Conservation (phyloP, 1,140 invertebrate species). For the Drosophila equinoxialis region DNA sequence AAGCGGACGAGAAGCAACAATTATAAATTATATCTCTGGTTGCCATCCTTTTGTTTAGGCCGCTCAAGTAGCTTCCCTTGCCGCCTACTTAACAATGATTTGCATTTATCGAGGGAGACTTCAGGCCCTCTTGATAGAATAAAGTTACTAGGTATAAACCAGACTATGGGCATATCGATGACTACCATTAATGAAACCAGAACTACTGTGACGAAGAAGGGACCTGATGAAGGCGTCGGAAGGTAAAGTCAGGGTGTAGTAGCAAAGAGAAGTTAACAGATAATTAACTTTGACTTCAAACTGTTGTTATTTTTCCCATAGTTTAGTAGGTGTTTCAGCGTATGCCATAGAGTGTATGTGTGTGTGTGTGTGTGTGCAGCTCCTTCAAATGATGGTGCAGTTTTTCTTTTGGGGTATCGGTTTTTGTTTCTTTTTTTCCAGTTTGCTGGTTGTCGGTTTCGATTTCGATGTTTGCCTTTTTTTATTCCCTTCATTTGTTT, state of each 20-base stretch:
- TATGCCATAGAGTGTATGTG: neutral
- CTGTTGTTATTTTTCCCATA: conserved; percentile 57
- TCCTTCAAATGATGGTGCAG: conserved; percentile 59
- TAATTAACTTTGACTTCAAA: conserved; percentile 62
- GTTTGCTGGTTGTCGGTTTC: conserved; percentile 33
- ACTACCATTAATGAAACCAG: conserved; percentile 25
- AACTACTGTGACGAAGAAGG: neutral
- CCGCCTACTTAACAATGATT: conserved; percentile 41
- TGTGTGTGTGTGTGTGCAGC: conserved; percentile 32
- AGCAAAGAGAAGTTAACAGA: conserved; percentile 66
- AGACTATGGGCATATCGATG: conserved; percentile 31
- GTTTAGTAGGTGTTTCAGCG: conserved; percentile 72
- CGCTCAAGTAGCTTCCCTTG: conserved; percentile 25
- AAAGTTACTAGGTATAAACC: too few relatives aligned
- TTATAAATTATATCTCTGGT: neutral
- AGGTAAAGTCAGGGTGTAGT: conserved; percentile 42
- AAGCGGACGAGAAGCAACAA: neutral
- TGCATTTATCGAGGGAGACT: conserved; percentile 39
- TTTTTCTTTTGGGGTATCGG: conserved; percentile 21
- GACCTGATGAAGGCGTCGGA: neutral
- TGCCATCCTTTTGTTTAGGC: conserved; percentile 17
- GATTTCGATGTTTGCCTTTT: conserved; percentile 41
- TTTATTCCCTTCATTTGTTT: conserved; percentile 9
- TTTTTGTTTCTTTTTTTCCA: neutral
- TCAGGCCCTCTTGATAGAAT: neutral